A percentile compares a stretch with the other conserved stretches of the same genome.
Conservation (phyloP, 2,113 vertebrate species). For the Reinhardtius hippoglossoides region DNA sequence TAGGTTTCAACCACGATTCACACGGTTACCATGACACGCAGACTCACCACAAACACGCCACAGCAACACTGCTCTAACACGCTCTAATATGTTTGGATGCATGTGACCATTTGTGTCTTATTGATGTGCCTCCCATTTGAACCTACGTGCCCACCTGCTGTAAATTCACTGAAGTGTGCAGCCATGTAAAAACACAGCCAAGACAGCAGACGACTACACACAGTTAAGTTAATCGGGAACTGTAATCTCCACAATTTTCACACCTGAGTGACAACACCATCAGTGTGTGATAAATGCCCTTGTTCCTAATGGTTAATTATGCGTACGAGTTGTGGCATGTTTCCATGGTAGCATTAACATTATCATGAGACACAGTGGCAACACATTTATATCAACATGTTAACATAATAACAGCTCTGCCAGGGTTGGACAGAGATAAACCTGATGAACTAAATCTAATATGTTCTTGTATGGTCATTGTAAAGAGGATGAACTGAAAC, state of each 20-base stretch:
- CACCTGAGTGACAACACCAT: not conserved
- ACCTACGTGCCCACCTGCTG: constrained; percentile 9
- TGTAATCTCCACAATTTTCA: not conserved
- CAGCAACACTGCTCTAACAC: constrained; percentile 36
- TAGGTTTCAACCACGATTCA: constrained; percentile 42
- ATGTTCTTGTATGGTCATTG: not conserved
- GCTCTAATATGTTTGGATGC: constrained; percentile 48
- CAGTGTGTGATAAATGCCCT: constrained; percentile 9
- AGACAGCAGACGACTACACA: not conserved
- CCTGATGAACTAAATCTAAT: not conserved
- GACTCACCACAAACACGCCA: constrained; percentile 27
- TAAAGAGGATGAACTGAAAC: not conserved
- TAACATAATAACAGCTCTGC: not conserved
- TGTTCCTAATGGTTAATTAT: constrained; percentile 15
- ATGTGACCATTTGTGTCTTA: constrained; percentile 37
- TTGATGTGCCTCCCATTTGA: constrained; percentile 24
- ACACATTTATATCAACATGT: constrained; percentile 1
- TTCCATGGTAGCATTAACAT: not conserved
- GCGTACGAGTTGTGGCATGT: not conserved
- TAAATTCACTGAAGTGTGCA: not conserved
- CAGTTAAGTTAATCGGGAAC: not conserved
- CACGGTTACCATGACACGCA: constrained; percentile 58
- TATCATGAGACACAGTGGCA: not conserved
- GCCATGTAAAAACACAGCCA: not conserved
- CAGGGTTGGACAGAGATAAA: not conserved